Evolutionary conservation across 2,797 vertebrate species (phyloP).

Genomic region (Alca torda): DNA sequence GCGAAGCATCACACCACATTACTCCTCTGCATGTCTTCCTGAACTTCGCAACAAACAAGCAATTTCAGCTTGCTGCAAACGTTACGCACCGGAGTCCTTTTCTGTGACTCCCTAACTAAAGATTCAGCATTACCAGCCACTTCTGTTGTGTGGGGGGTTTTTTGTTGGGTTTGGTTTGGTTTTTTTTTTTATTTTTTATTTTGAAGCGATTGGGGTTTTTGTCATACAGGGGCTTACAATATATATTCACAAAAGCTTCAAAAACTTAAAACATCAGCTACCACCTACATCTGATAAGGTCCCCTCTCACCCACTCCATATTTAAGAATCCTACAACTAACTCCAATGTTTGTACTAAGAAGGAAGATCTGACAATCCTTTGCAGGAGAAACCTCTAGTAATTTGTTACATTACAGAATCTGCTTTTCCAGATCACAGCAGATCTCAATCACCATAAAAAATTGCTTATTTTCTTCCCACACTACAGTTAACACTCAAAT

Average conservation of each 20-base stretch:
- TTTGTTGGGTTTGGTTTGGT: too few species aligned
- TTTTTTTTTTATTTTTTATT: not conserved
- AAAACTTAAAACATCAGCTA: not conserved
- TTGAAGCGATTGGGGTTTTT: not conserved
- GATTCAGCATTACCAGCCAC: not conserved
- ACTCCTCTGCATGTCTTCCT: not conserved
- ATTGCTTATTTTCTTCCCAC: not conserved
- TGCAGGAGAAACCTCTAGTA: not conserved
- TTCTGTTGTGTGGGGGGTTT: not conserved
- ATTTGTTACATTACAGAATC: not conserved
- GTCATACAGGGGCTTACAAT: not conserved
- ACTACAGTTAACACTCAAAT: not conserved
- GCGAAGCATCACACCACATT: not conserved
- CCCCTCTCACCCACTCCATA: not conserved
- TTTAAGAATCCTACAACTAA: not conserved
- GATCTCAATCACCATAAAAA: not conserved
- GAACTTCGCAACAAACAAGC: not conserved
- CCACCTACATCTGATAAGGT: not conserved
- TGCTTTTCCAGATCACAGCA: not conserved
- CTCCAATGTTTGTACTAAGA: not conserved
- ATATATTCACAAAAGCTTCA: not conserved
- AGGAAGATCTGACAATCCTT: not conserved
- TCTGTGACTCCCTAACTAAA: not conserved
- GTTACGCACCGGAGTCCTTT: not conserved
- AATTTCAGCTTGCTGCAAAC: not conserved